These are phyloP conservation scores for Craterocephalus amniculus DNA, from an alignment of 2,797 vertebrate species.

Conservation along the genomic window DNA sequence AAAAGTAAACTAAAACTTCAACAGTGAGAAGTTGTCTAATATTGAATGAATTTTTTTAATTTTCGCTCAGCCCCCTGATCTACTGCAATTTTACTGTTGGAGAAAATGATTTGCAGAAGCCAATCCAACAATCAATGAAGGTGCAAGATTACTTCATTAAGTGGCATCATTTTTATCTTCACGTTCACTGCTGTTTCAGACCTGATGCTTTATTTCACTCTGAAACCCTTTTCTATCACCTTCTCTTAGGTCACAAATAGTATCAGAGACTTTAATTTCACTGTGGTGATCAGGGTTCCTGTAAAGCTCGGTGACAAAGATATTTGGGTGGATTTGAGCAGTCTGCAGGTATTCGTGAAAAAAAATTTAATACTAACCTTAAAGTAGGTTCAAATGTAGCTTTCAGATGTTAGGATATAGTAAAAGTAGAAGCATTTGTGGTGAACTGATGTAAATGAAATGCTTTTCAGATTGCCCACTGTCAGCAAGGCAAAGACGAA, in stretches of 20 bases:
- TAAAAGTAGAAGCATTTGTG: neutral
- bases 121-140: constrained; percentile 79
- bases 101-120: constrained; percentile 57
- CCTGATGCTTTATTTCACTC: neutral
- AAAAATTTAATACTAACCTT: neutral
- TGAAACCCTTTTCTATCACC: neutral
- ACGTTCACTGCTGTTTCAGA: neutral
- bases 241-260: constrained; percentile 83
- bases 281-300: constrained; percentile 83
- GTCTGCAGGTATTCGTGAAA: constrained; percentile 72
- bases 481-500: constrained; percentile 46
- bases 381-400: neutral
- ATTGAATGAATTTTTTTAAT: constrained; percentile 3
- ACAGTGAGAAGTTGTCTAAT: neutral
- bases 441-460: no score
- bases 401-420: neutral
- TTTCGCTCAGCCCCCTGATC: constrained; percentile 77
- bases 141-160: constrained; percentile 65
- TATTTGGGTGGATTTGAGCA: constrained; percentile 72
- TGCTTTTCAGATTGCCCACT: constrained; percentile 76
- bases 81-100: constrained; percentile 84
- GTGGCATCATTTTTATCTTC: neutral
- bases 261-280: constrained; percentile 70
- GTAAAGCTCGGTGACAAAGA: constrained; percentile 73
- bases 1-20: no score